A percentile compares a stretch with the other conserved stretches of the same genome.
These are phyloP conservation scores for Zosterops japonicus DNA, from an alignment of 2,113 vertebrate species.

Conservation along the genomic window DNA sequence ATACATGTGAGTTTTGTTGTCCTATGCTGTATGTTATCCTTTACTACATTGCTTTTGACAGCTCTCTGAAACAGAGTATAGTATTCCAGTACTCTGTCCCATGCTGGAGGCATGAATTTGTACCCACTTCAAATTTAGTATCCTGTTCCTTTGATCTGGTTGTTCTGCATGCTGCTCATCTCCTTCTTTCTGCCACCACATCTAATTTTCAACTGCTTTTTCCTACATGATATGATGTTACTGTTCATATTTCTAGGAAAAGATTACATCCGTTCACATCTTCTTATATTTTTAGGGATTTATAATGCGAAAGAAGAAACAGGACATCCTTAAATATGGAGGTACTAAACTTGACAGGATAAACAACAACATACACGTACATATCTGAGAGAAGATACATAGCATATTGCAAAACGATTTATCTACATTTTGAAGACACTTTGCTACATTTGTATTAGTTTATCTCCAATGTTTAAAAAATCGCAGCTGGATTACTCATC, in stretches of 20 bases:
- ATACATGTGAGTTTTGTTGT: background rate
- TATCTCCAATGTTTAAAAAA: conserved; percentile 30
- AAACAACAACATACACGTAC: background rate
- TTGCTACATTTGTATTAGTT: conserved; percentile 44
- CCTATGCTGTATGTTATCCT: background rate
- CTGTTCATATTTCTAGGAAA: background rate
- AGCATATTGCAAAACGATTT: conserved; percentile 38
- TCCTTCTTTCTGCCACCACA: background rate
- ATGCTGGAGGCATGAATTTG: background rate
- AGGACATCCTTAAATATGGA: background rate
- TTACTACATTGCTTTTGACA: background rate
- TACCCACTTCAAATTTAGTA: background rate
- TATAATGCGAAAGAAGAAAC: conserved; percentile 13
- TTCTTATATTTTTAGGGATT: background rate
- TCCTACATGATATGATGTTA: background rate
- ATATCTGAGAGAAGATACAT: background rate
- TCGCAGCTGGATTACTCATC: background rate
- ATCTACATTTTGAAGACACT: conserved; percentile 35
- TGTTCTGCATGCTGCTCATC: background rate
- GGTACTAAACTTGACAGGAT: background rate
- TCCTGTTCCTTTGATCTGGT: background rate
- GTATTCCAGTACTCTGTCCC: background rate
- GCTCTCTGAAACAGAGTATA: background rate
- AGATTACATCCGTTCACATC: background rate
- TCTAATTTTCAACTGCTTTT: background rate